phyloP scores from a whole-genome alignment of 2,113 vertebrate genomes.

The Chaetodon auriga region DNA sequence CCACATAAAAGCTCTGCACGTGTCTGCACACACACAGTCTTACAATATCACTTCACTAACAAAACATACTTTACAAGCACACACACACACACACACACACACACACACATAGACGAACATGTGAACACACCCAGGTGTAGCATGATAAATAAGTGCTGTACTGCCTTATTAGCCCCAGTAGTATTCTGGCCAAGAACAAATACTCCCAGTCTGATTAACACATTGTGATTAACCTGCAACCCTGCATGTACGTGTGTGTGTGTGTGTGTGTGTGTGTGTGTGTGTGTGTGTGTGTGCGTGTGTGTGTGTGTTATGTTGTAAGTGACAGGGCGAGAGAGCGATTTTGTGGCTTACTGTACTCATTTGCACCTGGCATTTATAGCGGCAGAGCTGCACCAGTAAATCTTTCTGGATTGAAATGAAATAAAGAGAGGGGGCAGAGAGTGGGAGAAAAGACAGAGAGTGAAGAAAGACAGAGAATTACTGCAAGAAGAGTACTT shows the following conservation, averaged over 20 bases:
- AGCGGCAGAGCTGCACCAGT: constrained; percentile 40
- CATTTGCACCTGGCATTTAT: constrained; percentile 52
- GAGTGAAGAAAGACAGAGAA: constrained; percentile 60
- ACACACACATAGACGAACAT: background rate
- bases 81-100: background rate
- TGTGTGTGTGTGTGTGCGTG: background rate
- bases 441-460: constrained; percentile 44
- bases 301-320: background rate
- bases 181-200: constrained; percentile 74
- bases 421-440: constrained; percentile 55
- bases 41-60: background rate
- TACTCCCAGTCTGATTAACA: constrained; percentile 86
- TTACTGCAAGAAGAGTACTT: constrained; percentile 72
- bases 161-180: constrained; percentile 69
- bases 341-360: constrained; percentile 33
- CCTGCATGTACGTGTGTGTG: background rate
- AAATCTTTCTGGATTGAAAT: constrained; percentile 60
- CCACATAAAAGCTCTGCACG: background rate
- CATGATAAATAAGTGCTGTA: constrained; percentile 62
- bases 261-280: background rate
- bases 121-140: constrained; percentile 21
- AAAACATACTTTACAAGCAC: too few relatives aligned
- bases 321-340: constrained; percentile 19
- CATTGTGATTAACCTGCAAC: constrained; percentile 32
- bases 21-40: background rate